Evolutionary conservation across 2,113 vertebrate species (phyloP), one percentile per base, ranked within the genome.

Genomic region (Nannobrachium achirus): DNA sequence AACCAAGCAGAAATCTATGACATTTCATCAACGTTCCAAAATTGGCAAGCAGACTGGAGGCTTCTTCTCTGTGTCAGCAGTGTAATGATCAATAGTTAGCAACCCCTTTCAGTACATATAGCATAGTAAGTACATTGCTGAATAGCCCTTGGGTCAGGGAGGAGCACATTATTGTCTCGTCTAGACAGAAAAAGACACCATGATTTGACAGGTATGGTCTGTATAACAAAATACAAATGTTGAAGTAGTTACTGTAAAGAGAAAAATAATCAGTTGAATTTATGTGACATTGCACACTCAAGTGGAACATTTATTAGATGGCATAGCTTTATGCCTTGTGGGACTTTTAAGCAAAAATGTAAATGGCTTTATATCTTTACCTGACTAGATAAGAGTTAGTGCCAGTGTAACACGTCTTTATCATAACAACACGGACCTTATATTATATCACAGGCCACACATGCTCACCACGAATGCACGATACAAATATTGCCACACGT

Each of bases 1-100:
- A 71, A 53, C 81, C 75, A 69, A 86, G 83, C 82, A 85, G 59
- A 86, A 82, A 90, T 88, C 78, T 45, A 85, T 88, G 58, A 63
- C 57, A 75, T 79, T 76, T 69, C 80, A 88, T 87, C 81, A 79
- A 67, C 73, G 76, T 52, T 76, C 55, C 61, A 73, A 74, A 81
- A 88, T 63, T 81, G 81, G 79, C 68, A 63, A 41, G 56, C 56
- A 56, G n/a, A 64, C 73, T 68, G 68, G 73, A 81, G 69, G 66
- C 79, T 48, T 48, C 46, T 48, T n/a, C 13, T 13, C 7, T 48
- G 46, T n/a, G 46, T 5, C 13, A 48, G 46, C 5, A 2, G 46
- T 48, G 10, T 48, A 48, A 11, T 8, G 72, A 76, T 87, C 84
- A 84, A 83, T 80, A 79, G 64, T 63, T 73, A 79, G 68, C 66